phyloP scores from a whole-genome alignment of 2,888 invertebrate species.

The Hypomecis punctinalis region DNA sequence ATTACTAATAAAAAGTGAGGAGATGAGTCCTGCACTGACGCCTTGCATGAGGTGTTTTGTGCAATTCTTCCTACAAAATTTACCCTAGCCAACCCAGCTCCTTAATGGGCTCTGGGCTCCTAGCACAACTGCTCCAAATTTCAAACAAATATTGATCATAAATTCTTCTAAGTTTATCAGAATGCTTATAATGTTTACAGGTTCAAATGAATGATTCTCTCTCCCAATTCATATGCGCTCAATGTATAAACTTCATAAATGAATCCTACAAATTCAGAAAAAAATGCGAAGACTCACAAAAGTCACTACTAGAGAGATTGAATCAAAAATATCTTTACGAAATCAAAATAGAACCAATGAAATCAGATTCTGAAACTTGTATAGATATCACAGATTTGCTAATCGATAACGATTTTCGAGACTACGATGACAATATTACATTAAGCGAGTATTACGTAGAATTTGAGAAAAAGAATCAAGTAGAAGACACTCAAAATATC shows the following conservation, averaged over 20 bases:
- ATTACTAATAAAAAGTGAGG: no score
- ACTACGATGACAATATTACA: constrained; percentile 57
- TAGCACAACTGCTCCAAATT: background rate
- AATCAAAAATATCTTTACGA: constrained; percentile 20
- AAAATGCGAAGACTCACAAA: constrained; percentile 53
- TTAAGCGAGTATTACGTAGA: constrained; percentile 45
- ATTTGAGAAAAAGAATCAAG: constrained; percentile 23
- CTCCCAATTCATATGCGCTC: constrained; percentile 56
- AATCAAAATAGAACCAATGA: constrained; percentile 53
- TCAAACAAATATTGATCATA: no score
- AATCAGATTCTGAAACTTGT: constrained; percentile 30
- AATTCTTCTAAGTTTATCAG: no score
- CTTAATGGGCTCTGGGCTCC: no score
- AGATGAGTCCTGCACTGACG: no score
- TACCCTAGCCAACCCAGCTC: background rate
- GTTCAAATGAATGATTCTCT: constrained; percentile 50
- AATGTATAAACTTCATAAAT: constrained; percentile 52
- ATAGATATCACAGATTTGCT: constrained; percentile 58
- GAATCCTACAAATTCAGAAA: constrained; percentile 53
- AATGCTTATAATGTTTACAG: constrained; percentile 50
- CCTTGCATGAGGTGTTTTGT: no score
- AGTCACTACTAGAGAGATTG: constrained; percentile 33
- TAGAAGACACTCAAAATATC: constrained; percentile 9
- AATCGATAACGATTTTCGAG: constrained; percentile 52
- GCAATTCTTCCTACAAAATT: background rate